phyloP scores from a whole-genome alignment of 2,888 invertebrate genomes.

The Protophormia terraenovae region DNA sequence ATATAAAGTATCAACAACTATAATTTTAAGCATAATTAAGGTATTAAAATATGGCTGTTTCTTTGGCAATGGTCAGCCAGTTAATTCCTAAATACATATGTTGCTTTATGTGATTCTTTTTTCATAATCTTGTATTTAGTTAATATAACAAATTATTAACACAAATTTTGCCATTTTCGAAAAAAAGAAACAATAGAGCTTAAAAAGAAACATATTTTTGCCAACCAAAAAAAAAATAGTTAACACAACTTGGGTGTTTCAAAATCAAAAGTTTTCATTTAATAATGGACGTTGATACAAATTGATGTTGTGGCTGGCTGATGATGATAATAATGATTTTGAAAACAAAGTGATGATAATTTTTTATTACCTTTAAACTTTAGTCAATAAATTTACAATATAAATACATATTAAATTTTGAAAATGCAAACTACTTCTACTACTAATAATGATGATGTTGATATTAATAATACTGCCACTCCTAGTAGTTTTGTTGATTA shows the following conservation, averaged over 20 bases:
- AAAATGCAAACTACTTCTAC: slow-evolving; percentile 18
- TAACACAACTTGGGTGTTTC: background rate
- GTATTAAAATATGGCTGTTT: background rate
- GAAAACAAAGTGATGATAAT: slow-evolving; percentile 26
- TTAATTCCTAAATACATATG: background rate
- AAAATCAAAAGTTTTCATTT: background rate
- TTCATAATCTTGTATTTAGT: background rate
- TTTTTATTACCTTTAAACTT: slow-evolving; percentile 24
- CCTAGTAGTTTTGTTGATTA: slow-evolving; percentile 34
- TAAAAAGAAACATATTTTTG: background rate
- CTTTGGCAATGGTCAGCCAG: background rate
- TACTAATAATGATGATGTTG: background rate
- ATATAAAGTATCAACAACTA: background rate
- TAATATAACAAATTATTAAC: background rate
- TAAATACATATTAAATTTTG: background rate
- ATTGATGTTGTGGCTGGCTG: background rate
- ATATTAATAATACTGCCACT: slow-evolving; percentile 33
- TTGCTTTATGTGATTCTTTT: background rate
- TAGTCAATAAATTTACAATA: background rate
- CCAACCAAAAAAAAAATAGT: background rate
- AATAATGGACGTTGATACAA: too few relatives aligned
- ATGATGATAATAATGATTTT: slow-evolving; percentile 13
- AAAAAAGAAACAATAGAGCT: background rate
- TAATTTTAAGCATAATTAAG: slow-evolving; percentile 1
- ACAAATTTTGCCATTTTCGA: background rate